A percentile compares a stretch with the other conserved stretches of the same genome.
Evolutionary conservation across 35 echinoderm and acorn worm species (phyloP).

Genomic region (Nesometra sesokonis): DNA sequence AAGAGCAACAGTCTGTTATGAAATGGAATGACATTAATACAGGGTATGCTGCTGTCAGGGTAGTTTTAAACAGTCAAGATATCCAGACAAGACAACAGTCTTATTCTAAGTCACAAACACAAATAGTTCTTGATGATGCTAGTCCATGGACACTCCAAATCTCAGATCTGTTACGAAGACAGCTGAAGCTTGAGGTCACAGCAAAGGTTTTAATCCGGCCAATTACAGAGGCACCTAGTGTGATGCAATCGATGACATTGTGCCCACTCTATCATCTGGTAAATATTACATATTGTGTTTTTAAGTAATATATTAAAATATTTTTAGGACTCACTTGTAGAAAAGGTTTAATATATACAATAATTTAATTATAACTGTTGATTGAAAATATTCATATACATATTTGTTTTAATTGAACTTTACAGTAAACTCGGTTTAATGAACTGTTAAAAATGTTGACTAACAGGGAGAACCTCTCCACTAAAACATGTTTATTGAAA

Average conservation of each 20-base stretch:
- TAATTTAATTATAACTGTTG: no score
- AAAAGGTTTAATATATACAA: no score
- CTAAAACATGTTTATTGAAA: no score
- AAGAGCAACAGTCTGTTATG: neutral
- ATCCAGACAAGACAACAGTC: neutral
- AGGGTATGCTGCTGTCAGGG: neutral
- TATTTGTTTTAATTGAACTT: no score
- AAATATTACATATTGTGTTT: neutral
- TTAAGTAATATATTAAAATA: no score
- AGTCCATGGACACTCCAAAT: conserved; percentile 67
- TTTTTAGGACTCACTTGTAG: no score
- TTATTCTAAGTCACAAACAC: no score
- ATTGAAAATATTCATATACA: no score
- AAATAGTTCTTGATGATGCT: neutral
- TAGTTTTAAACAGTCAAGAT: neutral
- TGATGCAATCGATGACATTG: conserved; percentile 50
- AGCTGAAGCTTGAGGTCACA: conserved; percentile 65
- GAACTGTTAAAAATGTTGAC: no score
- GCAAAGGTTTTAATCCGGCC: conserved; percentile 52
- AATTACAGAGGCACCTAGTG: conserved; percentile 36
- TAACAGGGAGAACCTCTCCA: no score
- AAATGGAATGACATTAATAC: neutral
- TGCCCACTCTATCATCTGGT: conserved; percentile 74
- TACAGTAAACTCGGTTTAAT: no score
- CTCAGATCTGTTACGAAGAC: conserved; percentile 64